Conservation (phyloP, 2,888 invertebrate species). For the Aspidiotus destructor region DNA sequence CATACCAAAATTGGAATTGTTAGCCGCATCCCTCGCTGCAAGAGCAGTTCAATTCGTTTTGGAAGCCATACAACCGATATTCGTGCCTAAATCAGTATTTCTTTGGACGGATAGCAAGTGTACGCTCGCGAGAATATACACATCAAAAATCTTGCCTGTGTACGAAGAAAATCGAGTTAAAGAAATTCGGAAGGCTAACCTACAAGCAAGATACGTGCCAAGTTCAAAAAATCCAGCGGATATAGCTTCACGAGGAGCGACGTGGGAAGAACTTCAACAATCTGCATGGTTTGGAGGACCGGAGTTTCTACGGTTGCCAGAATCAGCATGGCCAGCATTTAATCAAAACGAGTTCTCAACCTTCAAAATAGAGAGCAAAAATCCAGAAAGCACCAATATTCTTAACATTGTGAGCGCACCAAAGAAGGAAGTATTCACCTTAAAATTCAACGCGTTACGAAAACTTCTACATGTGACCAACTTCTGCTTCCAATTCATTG, state of each 20-base stretch:
- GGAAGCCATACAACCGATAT: neutral
- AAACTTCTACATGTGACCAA: neutral
- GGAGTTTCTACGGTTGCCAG: neutral
- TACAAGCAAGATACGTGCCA: neutral
- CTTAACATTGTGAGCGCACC: no score
- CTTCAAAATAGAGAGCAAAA: no score
- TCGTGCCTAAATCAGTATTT: neutral
- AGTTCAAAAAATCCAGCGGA: neutral
- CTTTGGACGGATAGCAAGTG: constrained; percentile 3
- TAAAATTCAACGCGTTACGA: no score
- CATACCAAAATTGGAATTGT: neutral
- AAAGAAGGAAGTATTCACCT: no score
- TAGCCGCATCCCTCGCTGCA: neutral
- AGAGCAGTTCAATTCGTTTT: neutral
- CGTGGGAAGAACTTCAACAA: no score
- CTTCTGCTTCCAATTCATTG: neutral
- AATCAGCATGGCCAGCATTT: neutral
- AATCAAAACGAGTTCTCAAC: no score
- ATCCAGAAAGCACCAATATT: no score
- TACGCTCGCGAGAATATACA: neutral
- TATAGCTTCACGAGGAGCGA: neutral
- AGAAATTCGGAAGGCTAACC: neutral
- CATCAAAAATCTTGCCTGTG: neutral
- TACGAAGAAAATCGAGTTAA: neutral
- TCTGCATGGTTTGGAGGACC: neutral